These are phyloP conservation scores for Drosophila bocqueti DNA, from an alignment of 1,140 invertebrate species.

Conservation along the genomic window DNA sequence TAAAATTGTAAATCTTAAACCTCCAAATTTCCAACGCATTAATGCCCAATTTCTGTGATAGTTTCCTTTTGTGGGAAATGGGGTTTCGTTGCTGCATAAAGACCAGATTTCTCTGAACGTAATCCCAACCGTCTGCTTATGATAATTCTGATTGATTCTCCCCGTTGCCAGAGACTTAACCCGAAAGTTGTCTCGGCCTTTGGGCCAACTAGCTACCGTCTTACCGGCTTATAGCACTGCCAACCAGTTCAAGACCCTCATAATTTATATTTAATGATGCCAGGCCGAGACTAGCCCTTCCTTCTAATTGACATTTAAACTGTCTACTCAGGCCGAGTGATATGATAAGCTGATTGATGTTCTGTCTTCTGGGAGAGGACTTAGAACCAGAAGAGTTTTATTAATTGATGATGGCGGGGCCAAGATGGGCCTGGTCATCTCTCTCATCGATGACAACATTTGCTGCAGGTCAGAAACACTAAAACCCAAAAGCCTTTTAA, in stretches of 20 bases:
- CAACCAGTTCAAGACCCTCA: conserved; percentile 60
- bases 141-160: conserved; percentile 51
- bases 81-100: background rate
- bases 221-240: conserved; percentile 30
- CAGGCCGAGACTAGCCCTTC: conserved; percentile 39
- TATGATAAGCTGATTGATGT: conserved; percentile 80
- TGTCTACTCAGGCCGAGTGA: conserved; percentile 61
- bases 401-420: conserved; percentile 69
- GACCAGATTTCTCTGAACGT: conserved; percentile 9
- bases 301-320: conserved; percentile 81
- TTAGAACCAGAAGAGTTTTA: conserved; percentile 57
- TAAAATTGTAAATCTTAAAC: background rate
- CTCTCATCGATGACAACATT: conserved; percentile 72
- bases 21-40: background rate
- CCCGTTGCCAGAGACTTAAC: conserved; percentile 21
- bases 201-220: conserved; percentile 37
- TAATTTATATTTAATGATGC: conserved; percentile 81
- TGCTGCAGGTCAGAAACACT: conserved; percentile 71
- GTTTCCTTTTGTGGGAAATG: background rate
- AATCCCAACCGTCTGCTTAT: conserved; percentile 7
- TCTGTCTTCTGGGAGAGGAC: conserved; percentile 27
- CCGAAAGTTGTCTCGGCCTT: conserved; percentile 32
- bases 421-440: conserved; percentile 18
- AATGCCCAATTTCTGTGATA: background rate
- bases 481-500: conserved; percentile 72